phyloP scores from a whole-genome alignment of 2,797 vertebrate species.

The Mormyrus hasselquistii region DNA sequence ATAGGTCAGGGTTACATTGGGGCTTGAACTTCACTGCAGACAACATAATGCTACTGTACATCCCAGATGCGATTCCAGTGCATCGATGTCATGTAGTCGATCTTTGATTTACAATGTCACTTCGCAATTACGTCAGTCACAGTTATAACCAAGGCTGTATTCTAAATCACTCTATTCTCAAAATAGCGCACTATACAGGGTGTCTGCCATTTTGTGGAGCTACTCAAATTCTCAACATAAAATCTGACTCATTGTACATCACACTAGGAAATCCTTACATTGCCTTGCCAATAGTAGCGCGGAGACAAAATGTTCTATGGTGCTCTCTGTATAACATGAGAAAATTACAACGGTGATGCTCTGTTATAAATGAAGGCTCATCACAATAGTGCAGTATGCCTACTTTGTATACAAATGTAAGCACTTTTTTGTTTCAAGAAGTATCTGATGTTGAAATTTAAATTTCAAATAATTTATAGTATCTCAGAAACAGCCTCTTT shows the following conservation, averaged over 20 bases:
- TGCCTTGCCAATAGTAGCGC: neutral
- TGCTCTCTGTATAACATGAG: neutral
- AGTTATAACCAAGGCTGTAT: neutral
- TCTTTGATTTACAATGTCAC: neutral
- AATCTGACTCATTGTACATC: neutral
- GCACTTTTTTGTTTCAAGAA: neutral
- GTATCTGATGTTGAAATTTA: neutral
- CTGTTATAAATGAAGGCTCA: neutral
- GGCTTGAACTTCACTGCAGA: neutral
- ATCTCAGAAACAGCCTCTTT: neutral
- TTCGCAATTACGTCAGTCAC: neutral
- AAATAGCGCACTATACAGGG: neutral
- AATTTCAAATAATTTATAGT: neutral
- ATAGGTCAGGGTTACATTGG: neutral
- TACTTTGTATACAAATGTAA: neutral
- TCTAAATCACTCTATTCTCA: neutral
- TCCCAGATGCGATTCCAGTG: neutral
- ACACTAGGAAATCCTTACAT: neutral
- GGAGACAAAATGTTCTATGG: neutral
- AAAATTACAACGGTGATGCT: neutral
- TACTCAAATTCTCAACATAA: neutral
- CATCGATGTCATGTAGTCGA: neutral
- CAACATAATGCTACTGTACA: neutral
- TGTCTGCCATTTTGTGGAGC: neutral
- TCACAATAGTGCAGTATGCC: neutral